Conservation (phyloP, 2,797 vertebrate genomes). For the Botia almorhae region DNA sequence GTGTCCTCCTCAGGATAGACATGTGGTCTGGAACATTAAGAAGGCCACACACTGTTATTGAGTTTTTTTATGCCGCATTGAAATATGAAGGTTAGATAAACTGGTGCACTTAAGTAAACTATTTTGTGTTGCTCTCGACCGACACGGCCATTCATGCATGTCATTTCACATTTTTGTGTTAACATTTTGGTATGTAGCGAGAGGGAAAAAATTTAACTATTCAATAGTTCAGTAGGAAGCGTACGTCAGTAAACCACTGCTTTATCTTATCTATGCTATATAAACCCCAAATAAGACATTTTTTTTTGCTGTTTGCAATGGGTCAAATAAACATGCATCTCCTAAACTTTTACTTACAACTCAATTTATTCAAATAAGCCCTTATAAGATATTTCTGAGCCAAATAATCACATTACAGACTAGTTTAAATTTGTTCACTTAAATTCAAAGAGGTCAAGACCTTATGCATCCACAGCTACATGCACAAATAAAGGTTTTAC, state of each 20-base stretch:
- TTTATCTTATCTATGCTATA: too few species aligned
- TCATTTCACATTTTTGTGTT: background rate
- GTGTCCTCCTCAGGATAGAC: constrained; percentile 49
- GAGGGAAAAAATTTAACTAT: background rate
- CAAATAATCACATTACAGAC: too few species aligned
- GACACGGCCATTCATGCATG: background rate
- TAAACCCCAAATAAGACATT: background rate
- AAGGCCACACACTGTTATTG: constrained; percentile 9
- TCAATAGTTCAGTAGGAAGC: background rate
- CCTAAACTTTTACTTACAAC: background rate
- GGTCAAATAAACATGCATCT: too few species aligned
- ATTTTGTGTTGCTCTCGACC: background rate
- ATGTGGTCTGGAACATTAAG: constrained; percentile 76
- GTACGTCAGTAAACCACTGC: background rate
- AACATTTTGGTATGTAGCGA: background rate
- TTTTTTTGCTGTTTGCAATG: background rate
- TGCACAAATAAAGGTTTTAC: constrained; percentile 4
- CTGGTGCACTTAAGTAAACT: constrained; percentile 2
- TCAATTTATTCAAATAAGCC: background rate
- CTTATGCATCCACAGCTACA: background rate
- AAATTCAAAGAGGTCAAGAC: constrained; percentile 5
- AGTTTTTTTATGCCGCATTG: constrained; percentile 19
- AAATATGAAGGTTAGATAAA: constrained; percentile 18
- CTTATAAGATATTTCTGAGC: too few species aligned
- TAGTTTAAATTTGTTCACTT: too few species aligned